phyloP scores from a whole-genome alignment of 1,140 invertebrate species.

The Penaeus japonicus region DNA sequence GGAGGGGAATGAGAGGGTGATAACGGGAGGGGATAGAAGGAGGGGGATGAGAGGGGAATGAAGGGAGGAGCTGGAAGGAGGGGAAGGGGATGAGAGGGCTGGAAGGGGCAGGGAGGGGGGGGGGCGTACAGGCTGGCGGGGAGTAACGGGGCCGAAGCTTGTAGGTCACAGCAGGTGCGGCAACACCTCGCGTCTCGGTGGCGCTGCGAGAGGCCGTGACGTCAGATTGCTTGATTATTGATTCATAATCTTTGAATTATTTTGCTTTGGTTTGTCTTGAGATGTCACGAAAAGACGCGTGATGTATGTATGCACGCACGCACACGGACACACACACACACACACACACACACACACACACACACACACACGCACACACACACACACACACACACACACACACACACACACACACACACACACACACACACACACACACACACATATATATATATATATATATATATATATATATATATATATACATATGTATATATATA shows the following conservation, averaged over 20 bases:
- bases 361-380: background rate
- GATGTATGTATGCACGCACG: background rate
- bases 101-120: background rate
- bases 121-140: background rate
- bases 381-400: background rate
- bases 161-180: slow-evolving; percentile 16
- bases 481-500: background rate
- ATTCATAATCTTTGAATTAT: too few species aligned
- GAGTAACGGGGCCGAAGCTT: background rate
- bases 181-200: background rate
- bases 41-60: background rate
- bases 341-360: background rate
- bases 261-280: too few species aligned
- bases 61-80: background rate
- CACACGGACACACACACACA: slow-evolving; percentile 21
- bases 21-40: background rate
- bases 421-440: background rate
- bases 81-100: background rate
- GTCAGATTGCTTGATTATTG: too few species aligned
- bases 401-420: background rate
- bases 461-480: background rate
- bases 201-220: too few species aligned
- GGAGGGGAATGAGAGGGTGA: background rate
- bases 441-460: background rate
- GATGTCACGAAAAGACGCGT: too few species aligned